Percentiles rank a stretch among this genome's conserved stretches.
These are phyloP conservation scores for Ypsolopha scabrella DNA, from an alignment of 2,888 invertebrate genomes.

Conservation along the genomic window DNA sequence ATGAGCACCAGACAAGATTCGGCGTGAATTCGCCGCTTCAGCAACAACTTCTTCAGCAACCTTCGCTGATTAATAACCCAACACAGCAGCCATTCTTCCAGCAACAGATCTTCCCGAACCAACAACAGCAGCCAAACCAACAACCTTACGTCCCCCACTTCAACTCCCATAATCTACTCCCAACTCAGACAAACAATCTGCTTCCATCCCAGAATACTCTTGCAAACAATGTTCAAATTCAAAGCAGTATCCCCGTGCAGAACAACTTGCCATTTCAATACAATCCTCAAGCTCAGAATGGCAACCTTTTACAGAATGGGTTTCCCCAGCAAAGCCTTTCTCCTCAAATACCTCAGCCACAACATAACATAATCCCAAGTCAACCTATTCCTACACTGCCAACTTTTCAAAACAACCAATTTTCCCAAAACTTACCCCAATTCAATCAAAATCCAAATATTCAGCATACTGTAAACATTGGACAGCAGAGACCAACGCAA, in stretches of 20 bases:
- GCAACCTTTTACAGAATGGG: constrained; percentile 19
- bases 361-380: constrained; percentile 31
- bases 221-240: constrained; percentile 21
- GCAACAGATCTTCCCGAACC: constrained; percentile 35
- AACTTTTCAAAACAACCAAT: constrained; percentile 38
- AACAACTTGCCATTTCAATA: constrained; percentile 24
- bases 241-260: constrained; percentile 14
- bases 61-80: constrained; percentile 30
- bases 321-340: constrained; percentile 11
- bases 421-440: constrained; percentile 33
- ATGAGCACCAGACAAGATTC: constrained; percentile 59
- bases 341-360: constrained; percentile 19
- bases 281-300: neutral
- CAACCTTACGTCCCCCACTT: constrained; percentile 52
- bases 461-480: constrained; percentile 32
- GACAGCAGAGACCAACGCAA: constrained; percentile 50
- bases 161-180: constrained; percentile 30
- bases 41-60: constrained; percentile 33
- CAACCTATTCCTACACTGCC: constrained; percentile 41
- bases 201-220: constrained; percentile 32
- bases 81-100: constrained; percentile 24
- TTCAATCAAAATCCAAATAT: constrained; percentile 37
- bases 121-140: constrained; percentile 34
- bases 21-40: constrained; percentile 54
- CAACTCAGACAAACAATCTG: constrained; percentile 30